A percentile compares a stretch with the other conserved stretches of the same genome.
Conservation (phyloP, 2,888 invertebrate genomes). For the Imbricaverruca yamaguchii region DNA sequence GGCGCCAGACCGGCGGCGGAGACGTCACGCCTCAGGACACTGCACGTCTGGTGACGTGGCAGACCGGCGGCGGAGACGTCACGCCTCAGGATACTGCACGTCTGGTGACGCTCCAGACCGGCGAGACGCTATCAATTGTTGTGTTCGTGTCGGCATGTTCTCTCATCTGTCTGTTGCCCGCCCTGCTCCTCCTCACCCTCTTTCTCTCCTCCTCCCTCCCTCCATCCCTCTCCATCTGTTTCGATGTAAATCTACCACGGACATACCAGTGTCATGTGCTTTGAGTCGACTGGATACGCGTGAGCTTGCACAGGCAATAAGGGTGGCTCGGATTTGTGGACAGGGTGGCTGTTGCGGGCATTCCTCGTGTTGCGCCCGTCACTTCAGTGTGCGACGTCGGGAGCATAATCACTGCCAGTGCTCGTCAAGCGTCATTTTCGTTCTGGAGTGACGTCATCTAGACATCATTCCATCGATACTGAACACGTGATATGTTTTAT, state of each 20-base stretch:
- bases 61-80: background rate
- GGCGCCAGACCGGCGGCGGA: too few species aligned
- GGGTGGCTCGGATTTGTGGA: background rate
- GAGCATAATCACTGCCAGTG: conserved; percentile 7
- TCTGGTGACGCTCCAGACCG: background rate
- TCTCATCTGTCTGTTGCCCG: background rate
- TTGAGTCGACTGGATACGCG: background rate
- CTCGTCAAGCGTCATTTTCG: background rate
- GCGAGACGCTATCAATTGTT: background rate
- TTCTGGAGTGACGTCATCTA: background rate
- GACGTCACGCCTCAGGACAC: too few species aligned
- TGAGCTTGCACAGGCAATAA: background rate
- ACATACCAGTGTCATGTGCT: background rate
- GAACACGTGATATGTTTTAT: conserved; percentile 3
- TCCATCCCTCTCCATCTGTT: background rate
- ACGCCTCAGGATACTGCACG: background rate
- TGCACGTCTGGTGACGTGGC: too few species aligned
- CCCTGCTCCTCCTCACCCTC: background rate
- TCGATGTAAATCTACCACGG: too few species aligned
- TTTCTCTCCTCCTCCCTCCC: background rate
- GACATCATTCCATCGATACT: background rate
- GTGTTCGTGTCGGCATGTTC: background rate
- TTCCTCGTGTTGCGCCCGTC: background rate
- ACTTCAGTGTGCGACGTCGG: background rate
- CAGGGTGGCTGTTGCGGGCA: background rate